These are phyloP conservation scores for Acipenser transmontanus DNA, from an alignment of 2,797 vertebrate species.

Conservation along the genomic window DNA sequence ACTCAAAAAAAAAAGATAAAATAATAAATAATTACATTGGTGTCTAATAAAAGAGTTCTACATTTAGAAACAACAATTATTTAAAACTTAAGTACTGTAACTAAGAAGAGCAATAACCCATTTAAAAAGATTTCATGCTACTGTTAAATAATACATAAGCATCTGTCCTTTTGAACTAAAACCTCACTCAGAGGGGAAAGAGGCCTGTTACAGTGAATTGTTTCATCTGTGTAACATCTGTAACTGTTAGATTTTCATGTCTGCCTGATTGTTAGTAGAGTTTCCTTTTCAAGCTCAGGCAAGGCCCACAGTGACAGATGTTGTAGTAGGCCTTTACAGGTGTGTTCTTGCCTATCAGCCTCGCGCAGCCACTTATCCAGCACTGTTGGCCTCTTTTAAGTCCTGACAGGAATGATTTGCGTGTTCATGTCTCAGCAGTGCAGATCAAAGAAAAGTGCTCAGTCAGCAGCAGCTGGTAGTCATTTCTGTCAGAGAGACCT, in stretches of 20 bases:
- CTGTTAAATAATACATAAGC: too few relatives aligned
- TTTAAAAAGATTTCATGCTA: too few relatives aligned
- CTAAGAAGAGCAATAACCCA: too few relatives aligned
- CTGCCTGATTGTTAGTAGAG: neutral
- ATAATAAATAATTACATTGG: too few relatives aligned
- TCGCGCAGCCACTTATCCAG: neutral
- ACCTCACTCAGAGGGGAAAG: too few relatives aligned
- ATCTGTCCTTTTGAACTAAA: too few relatives aligned
- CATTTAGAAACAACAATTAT: too few relatives aligned
- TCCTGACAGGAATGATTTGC: slow-evolving; percentile 3
- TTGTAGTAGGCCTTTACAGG: neutral
- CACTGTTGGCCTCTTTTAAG: neutral
- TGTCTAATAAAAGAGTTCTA: too few relatives aligned
- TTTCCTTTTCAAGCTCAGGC: neutral
- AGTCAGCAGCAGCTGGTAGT: neutral
- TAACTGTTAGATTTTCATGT: neutral
- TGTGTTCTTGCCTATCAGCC: neutral
- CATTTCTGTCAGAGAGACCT: slow-evolving; percentile 1
- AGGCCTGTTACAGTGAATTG: neutral
- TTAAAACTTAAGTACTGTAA: too few relatives aligned
- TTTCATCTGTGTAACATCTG: neutral
- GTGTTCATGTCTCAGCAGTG: neutral
- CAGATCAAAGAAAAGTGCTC: slow-evolving; percentile 3
- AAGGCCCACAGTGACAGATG: neutral
- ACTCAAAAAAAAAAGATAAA: too few relatives aligned